Evolutionary conservation across 2,113 vertebrate species (phyloP).

Genomic region (Mesoclemmys tuberculata): DNA sequence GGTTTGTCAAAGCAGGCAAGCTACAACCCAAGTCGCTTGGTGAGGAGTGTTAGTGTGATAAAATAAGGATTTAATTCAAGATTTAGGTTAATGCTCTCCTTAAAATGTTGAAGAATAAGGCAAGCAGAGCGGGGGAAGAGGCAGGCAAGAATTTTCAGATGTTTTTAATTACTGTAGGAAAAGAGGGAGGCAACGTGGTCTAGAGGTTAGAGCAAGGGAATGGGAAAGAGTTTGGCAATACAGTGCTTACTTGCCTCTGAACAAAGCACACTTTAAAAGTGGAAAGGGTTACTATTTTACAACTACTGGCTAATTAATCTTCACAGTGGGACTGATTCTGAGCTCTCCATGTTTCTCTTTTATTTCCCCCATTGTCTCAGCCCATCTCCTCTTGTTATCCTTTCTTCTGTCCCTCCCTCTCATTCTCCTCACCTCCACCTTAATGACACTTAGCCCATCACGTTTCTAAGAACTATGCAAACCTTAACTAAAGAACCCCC

Average conservation of each 20-base stretch:
- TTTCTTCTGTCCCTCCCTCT: not conserved
- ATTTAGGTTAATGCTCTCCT: not conserved
- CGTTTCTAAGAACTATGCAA: not conserved
- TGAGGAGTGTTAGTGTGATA: not conserved
- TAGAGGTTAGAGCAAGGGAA: not conserved
- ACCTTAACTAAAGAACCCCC: not conserved
- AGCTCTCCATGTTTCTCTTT: not conserved
- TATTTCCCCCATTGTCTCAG: not conserved
- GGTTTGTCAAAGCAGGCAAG: rapidly evolving
- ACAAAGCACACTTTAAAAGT: not conserved
- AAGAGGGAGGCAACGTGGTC: not conserved
- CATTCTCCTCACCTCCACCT: not conserved
- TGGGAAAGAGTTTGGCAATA: too few species aligned
- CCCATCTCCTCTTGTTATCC: not conserved
- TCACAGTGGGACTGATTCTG: not conserved
- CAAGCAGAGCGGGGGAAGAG: not conserved
- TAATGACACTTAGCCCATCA: not conserved
- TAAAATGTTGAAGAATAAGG: not conserved
- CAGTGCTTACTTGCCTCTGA: not conserved
- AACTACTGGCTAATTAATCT: not conserved
- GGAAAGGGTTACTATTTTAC: rapidly evolving
- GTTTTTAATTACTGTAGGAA: not conserved
- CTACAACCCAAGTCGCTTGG: not conserved
- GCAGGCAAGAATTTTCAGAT: not conserved
- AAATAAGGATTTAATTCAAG: not conserved